Evolutionary conservation across 2,888 invertebrate species (phyloP), one percentile per base, ranked within the genome.

Genomic region (Tinea trinotella): DNA sequence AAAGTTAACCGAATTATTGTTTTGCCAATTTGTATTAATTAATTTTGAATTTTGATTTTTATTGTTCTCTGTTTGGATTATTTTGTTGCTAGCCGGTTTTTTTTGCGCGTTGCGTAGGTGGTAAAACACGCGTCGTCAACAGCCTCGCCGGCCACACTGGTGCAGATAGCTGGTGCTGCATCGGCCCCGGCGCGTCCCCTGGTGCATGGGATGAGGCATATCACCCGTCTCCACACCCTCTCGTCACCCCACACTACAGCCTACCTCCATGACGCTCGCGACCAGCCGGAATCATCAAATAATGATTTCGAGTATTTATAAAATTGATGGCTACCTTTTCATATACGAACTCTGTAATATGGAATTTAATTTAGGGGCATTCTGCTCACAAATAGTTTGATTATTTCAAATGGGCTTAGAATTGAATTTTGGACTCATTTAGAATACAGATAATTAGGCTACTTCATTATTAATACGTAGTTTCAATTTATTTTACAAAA

Each of bases 61-160:
- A 54, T 9, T 55, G 46, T 56, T 56, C 54, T 54, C 55, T 53
- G 44, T 52, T 52, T 52, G 20, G 12, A 60, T 57, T 68, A 64
- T 63, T 61, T 57, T 56, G 54, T 61, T 57, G 57, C 61, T 71
- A 60, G 68, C 62, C 54, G 55, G 56, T 55, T 70, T 67, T 71
- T 76, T 73, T 74, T 68, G 68, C 81, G 81, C 76, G 77, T 66
- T 78, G 83, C 85, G 85, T 80, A 80, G 85, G 78, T 84, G 85
- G 69, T 80, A 82, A 67, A 57, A 76, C 84, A 83, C 86, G 85
- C 85, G 81, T 73, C 71, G 71, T 70, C 76, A 68, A 65, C 74
- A 76, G 82, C 76, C 80, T 73, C 81, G 73, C 83, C 79, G 78
- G 78, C 74, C 82, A 86, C 87, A 86, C 87, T 87, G 84, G 79